Evolutionary conservation across 1,140 invertebrate genomes (phyloP).

Genomic region (Sinonovacula constricta): DNA sequence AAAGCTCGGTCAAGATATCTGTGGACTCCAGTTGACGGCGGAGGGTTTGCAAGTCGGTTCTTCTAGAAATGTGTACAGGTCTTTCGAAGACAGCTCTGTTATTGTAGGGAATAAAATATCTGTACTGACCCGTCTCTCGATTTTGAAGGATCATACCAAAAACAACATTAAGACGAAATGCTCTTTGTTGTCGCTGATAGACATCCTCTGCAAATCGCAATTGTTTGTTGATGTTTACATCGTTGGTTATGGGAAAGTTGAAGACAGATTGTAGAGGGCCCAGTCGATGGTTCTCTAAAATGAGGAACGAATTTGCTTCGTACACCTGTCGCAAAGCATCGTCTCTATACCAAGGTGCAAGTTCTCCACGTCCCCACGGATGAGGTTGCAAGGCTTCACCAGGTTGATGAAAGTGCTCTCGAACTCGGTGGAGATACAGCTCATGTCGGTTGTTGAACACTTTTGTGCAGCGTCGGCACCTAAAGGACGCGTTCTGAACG

Average conservation of each 20-base stretch:
- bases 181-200: neutral
- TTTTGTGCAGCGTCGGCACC: neutral
- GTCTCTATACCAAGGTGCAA: neutral
- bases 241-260: constrained; percentile 11
- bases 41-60: neutral
- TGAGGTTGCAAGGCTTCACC: neutral
- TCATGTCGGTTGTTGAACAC: constrained; percentile 4
- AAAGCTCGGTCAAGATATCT: constrained; percentile 6
- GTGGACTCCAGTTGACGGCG: neutral
- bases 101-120: constrained; percentile 31
- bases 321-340: neutral
- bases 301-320: constrained; percentile 1
- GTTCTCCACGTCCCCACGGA: neutral
- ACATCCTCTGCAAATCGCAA: neutral
- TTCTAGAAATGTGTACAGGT: neutral
- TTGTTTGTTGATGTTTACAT: neutral
- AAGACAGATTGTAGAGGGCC: constrained; percentile 2
- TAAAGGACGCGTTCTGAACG: neutral
- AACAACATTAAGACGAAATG: constrained; percentile 19
- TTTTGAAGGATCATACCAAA: constrained; percentile 24
- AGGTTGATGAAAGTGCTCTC: neutral
- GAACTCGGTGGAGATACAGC: constrained; percentile 6
- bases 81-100: constrained; percentile 16
- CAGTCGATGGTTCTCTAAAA: constrained; percentile 6
- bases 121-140: constrained; percentile 7